Base-by-base conservation (phyloP, 2,797 vertebrate genomes). In the Neoniphon sammara region DNA sequence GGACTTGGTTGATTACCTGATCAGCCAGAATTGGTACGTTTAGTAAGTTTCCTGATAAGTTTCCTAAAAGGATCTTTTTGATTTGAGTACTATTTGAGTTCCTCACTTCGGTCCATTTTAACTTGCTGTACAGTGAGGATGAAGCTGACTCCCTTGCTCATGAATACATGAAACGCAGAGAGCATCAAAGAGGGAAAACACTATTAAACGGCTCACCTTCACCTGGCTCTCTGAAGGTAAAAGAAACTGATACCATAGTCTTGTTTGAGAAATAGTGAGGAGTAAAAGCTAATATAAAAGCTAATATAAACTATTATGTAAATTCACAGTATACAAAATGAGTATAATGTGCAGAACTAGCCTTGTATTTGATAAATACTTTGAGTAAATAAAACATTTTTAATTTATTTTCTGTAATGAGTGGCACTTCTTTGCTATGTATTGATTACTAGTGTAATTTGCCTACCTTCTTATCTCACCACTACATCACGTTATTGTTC, bases 21-120 rank as follows among this genome's bases (percentile, higher is more conserved):
- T 91, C 72, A 93, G 82, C 70, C 95, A 94, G 57, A 93, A 94
- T 83, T 88, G 95, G 97, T 98, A 87, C 70, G 92, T 87, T 57
- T 11, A 31, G 5, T 42, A 17, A 25, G 42, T 25, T 31, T 31
- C 30, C 6, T 31, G 30, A 31, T 31, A 3, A 10, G 58, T n/a
- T 9, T 0, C 25, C 18, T 20, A 31, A 31, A 31, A 54, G 44
- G 3, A 63, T 7, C 15, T 15, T 64, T 50, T 57, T 9, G 46
- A 25, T 46, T 39, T 31, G 3, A n/a, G 49, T 62, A 5, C n/a
- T 20, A 9, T 58, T 49, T 30, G 7, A 63, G 12, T 42, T 30
- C 0, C 54, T 42, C 2, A 46, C 0, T 0, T 74, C 20, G 15
- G 0, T 56, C 63, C 2, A 18, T 58, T 66, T 53, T 65, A 0